These are phyloP conservation scores for Epicampocera succincta DNA, from an alignment of 2,888 invertebrate genomes.

Conservation along the genomic window DNA sequence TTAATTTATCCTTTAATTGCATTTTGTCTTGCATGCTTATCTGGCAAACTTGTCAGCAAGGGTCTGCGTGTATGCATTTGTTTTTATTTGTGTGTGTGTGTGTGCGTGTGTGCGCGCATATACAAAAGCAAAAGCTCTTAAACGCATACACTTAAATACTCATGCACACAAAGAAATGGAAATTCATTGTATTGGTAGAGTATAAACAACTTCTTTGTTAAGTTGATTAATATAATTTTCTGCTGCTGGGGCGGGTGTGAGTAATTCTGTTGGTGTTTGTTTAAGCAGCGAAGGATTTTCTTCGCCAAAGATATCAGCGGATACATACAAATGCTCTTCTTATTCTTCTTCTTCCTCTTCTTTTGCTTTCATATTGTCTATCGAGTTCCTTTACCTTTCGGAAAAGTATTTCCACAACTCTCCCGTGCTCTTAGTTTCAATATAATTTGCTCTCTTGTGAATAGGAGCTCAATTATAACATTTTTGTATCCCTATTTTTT, in stretches of 20 bases:
- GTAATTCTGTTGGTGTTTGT: not conserved
- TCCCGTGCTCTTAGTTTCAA: not conserved
- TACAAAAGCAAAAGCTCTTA: conserved; percentile 14
- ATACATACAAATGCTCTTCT: conserved; percentile 35
- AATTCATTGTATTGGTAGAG: conserved; percentile 44
- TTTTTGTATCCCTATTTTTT: conserved; percentile 11
- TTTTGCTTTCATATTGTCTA: too few relatives aligned
- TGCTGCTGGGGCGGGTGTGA: conserved; percentile 33
- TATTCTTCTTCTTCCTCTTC: conserved; percentile 30
- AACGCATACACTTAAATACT: not conserved
- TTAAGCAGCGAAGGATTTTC: not conserved
- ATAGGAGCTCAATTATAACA: conserved; percentile 23
- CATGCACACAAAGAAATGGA: conserved; percentile 18
- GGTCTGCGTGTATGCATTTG: conserved; percentile 7
- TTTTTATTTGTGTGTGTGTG: not conserved
- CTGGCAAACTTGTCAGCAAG: conserved; percentile 16
- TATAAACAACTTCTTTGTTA: conserved; percentile 55
- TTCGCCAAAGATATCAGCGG: conserved; percentile 12
- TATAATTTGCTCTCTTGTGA: conserved; percentile 14
- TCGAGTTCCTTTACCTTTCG: conserved; percentile 40
- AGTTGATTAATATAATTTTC: conserved; percentile 68
- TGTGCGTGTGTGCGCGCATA: not conserved
- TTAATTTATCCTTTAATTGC: conserved; percentile 70
- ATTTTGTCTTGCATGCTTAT: conserved; percentile 68
- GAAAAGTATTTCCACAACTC: not conserved